Evolutionary conservation across 2,113 vertebrate genomes (phyloP), one percentile per base, ranked within the genome.

Genomic region (Cinclus cinclus): DNA sequence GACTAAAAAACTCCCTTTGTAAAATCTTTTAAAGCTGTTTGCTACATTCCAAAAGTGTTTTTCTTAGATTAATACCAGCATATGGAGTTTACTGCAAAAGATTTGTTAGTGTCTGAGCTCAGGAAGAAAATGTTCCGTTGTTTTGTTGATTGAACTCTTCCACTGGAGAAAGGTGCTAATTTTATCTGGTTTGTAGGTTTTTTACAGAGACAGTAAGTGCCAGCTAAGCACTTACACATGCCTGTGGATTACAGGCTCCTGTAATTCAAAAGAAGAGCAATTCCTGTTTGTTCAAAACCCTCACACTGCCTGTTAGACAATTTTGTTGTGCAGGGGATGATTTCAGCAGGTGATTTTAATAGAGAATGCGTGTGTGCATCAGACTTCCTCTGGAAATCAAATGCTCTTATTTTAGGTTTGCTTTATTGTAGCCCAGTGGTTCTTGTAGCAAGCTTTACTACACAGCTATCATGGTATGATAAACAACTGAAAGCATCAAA

Each of bases 301-400:
- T 35, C 50, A 27, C 9, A 0, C 9, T 79, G 69, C 41, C 31
- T 69, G 22, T 70, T 68, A 35, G 59, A 25, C 33, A 37, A 1
- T 69, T 10, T 25, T 55, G 33, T 19, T 52, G 33, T 37, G 64
- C 77, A 67, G 41, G 15, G 68, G 47, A 53, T 87, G 50, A 30
- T 69, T 92, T 58, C 70, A 85, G 89, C 67, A 63, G 79, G 82
- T 95, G 79, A 90, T 63, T 65, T 90, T 80, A 90, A 49, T 67
- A 53, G 75, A 65, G 30, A 55, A 44, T 37, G 63, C 63, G 35
- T 28, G 16, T 83, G 67, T 89, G 55, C n/a, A 28, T 91, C 74
- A 44, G 9, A 62, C 63, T 83, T 76, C 47, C 62, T 6, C 8
- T 69, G 56, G 47, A 67, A 70, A 68, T 70, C 35, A 30, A 41